Base-by-base conservation (phyloP, 2,797 vertebrate genomes). In the Rhinichthys osculus region DNA sequence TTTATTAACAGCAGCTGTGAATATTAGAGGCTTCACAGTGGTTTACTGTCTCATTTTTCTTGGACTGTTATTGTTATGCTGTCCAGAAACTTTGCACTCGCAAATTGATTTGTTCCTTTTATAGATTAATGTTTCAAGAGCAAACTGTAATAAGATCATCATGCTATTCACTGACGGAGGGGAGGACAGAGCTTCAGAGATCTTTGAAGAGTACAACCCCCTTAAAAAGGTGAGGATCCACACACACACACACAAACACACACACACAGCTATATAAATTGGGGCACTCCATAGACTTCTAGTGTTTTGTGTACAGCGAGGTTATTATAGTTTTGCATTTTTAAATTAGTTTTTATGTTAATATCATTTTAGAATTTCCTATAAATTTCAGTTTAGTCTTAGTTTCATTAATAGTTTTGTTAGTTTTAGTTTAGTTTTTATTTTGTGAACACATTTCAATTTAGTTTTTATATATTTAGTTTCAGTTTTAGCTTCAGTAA, bases 161-260 rank as follows among this genome's bases (percentile, higher is more conserved):
- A 99, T 99, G 98, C 93, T 99, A 54, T 99, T 99, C 92, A 99
- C 98, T 5, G 98, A 99, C 44, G 98, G 98, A 86, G 98, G 98
- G 83, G 98, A 99, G 90, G 98, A 99, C 90, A 95, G 95, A 90
- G 98, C 97, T 0, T 96, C 98, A 87, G 97, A 98, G 93, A 97
- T 99, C 92, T 99, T 99, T 92, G 66, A 96, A 21, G 95, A 95
- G 87, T 97, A 97, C 84, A 99, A 99, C 74, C 94, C 95, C 30
- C 95, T 97, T 64, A 96, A 96, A 93, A 96, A 94, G 90, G 98
- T 99, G 93, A 92, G 94, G 7, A 6, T 8, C 6, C 33, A 19
- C 70, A 54, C 50, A 30, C 35, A 54, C 54, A 38, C 16, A 33
- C 71, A 64, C 59, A 57, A 19, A 19, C 21, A 14, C 50, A 77